These are phyloP conservation scores for Tragelaphus eurycerus DNA, from an alignment of 2,797 vertebrate species.

Conservation along the genomic window DNA sequence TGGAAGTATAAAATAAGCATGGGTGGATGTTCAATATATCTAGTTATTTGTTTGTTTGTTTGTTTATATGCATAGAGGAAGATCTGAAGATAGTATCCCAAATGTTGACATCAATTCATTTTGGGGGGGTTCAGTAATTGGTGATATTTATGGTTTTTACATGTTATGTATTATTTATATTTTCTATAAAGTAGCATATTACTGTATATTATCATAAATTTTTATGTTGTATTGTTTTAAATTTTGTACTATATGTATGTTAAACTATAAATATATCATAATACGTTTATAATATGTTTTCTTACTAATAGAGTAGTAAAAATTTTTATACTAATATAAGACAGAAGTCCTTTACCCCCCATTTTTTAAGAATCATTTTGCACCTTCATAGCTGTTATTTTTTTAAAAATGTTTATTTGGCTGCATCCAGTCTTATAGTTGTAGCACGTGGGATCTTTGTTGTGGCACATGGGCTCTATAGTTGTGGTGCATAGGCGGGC, in stretches of 20 bases:
- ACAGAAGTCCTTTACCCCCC: neutral
- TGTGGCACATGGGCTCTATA: neutral
- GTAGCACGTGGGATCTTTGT: neutral
- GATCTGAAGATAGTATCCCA: neutral
- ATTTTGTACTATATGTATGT: neutral
- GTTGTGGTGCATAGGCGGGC: neutral
- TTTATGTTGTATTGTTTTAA: neutral
- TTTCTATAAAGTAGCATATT: constrained; percentile 4
- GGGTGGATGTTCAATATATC: neutral
- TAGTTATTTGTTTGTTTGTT: neutral
- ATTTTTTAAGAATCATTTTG: neutral
- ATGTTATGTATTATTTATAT: neutral
- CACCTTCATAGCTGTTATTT: neutral
- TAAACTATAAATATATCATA: neutral
- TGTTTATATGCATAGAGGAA: neutral
- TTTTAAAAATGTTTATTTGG: neutral
- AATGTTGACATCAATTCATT: neutral
- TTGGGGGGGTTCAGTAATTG: neutral
- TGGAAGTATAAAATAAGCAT: neutral
- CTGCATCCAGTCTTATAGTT: neutral
- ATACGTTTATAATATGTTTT: neutral
- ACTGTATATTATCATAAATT: neutral
- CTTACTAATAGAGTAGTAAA: neutral
- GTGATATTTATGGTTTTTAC: neutral
- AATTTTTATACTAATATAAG: neutral